Base-by-base conservation (phyloP, 2,888 invertebrate genomes). In the Tachina lurida region DNA sequence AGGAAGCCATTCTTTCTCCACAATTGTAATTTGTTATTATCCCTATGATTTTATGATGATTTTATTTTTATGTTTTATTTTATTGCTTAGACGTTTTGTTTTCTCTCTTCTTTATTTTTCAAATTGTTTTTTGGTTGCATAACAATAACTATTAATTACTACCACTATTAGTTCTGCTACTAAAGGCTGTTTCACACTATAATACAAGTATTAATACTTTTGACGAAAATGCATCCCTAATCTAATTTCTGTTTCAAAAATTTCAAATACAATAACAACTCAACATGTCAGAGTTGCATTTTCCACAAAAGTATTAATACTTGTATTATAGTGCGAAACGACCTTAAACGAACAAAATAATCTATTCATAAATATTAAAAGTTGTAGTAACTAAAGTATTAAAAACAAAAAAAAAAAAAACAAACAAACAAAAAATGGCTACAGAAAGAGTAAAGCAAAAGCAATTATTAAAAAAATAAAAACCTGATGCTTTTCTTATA, bases 51-150 rank as follows among this genome's bases (percentile, higher is more conserved):
- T 63, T 82, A 15, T 60, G 58, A 56, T 68, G 45, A 22, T 67
- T 71, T 56, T 89, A 87, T 88, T 88, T 79, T 75, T 49, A 63
- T 86, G 31, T 90, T 89, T 84, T 87, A 87, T 86, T 88, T 84
- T 87, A 88, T 88, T 10, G 12, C 49, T 79, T 88, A 31, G 31
- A 31, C 5, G 31, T 89, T 90, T 90, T 88, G 31, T 89, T 90
- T 90, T 88, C 47, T 54, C 7, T 75, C 60, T n/a, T 81, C 78
- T 80, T 71, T 70, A 43, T 39, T 76, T 78, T 74, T 67, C 31
- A 73, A 63, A 78, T 77, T 76, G 65, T 79, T 84, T 74, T 63
- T 84, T 52, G 54, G 58, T 75, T 79, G 68, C 63, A 67, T 56
- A 63, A 52, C 73, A 77, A 47, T 43, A 52, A 67, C 49, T 49